A percentile compares a stretch with the other conserved stretches of the same genome.
These are phyloP conservation scores for Hemistola chrysoprasaria DNA, from an alignment of 2,888 invertebrate genomes.

Conservation along the genomic window DNA sequence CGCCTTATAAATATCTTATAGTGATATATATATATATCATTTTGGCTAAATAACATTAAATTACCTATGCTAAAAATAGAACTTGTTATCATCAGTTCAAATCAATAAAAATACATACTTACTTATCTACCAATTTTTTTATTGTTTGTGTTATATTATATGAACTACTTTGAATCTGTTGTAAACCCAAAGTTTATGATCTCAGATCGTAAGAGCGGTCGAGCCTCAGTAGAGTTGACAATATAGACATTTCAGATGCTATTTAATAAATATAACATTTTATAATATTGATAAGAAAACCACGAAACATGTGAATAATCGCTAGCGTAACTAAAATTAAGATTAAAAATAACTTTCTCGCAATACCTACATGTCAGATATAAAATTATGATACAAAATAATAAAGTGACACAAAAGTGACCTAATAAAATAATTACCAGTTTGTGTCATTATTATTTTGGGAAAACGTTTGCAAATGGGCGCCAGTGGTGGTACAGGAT, in stretches of 20 bases:
- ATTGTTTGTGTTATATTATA: neutral
- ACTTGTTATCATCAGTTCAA: no score
- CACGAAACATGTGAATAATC: constrained; percentile 58
- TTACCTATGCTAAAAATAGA: no score
- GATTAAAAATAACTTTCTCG: constrained; percentile 20
- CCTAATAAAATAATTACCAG: neutral
- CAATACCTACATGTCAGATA: constrained; percentile 24
- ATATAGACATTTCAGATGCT: constrained; percentile 70
- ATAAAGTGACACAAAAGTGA: constrained; percentile 12
- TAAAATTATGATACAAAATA: constrained; percentile 1
- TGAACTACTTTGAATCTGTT: constrained; percentile 49
- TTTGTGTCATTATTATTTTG: constrained; percentile 18
- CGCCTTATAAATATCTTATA: no score
- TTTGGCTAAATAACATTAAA: no score
- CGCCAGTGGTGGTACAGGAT: constrained; percentile 10
- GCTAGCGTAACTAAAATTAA: constrained; percentile 48
- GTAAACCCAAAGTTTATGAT: constrained; percentile 44
- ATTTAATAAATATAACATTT: constrained; percentile 58
- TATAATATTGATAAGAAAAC: constrained; percentile 58
- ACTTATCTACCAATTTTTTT: no score
- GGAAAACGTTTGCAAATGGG: neutral
- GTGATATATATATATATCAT: no score
- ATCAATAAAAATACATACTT: no score
- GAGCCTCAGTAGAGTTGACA: constrained; percentile 74
- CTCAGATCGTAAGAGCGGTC: constrained; percentile 45